phyloP scores from a whole-genome alignment of 2,797 vertebrate genomes.

The Helicolenus hilgendorfi region DNA sequence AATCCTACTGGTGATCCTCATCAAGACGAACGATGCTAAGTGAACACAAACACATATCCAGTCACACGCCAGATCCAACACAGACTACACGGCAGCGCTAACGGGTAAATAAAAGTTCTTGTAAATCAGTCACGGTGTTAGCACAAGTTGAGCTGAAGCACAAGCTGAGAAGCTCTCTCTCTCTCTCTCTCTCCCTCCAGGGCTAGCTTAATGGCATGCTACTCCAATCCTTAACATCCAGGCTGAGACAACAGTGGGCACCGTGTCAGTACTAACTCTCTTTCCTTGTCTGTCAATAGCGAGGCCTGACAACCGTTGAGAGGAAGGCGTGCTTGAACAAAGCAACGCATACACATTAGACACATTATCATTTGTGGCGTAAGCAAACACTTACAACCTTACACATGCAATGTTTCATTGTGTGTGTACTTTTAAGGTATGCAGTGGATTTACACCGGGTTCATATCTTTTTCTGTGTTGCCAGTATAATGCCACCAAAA shows the following conservation, averaged over 20 bases:
- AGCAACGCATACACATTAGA: neutral
- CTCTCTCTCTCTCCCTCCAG: conserved; percentile 12
- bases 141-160: conserved; percentile 4
- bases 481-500: neutral
- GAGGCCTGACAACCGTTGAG: conserved; percentile 54
- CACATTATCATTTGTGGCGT: neutral
- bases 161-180: neutral
- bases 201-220: conserved; percentile 63
- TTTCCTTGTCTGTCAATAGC: conserved; percentile 61
- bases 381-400: neutral
- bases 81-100: conserved; percentile 34
- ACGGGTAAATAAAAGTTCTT: conserved; percentile 73
- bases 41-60: conserved; percentile 14
- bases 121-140: conserved; percentile 60
- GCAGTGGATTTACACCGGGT: neutral
- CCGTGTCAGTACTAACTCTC: conserved; percentile 46
- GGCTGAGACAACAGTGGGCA: conserved; percentile 43
- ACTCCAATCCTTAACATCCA: conserved; percentile 48
- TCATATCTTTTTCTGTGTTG: neutral
- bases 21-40: conserved; percentile 66
- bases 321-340: conserved; percentile 21
- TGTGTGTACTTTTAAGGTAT: neutral
- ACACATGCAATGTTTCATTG: neutral
- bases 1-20: conserved; percentile 39
- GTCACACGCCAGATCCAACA: conserved; percentile 4